Evolutionary conservation across 2,797 vertebrate genomes (phyloP).

Genomic region (Mormyrops boulengeri): DNA sequence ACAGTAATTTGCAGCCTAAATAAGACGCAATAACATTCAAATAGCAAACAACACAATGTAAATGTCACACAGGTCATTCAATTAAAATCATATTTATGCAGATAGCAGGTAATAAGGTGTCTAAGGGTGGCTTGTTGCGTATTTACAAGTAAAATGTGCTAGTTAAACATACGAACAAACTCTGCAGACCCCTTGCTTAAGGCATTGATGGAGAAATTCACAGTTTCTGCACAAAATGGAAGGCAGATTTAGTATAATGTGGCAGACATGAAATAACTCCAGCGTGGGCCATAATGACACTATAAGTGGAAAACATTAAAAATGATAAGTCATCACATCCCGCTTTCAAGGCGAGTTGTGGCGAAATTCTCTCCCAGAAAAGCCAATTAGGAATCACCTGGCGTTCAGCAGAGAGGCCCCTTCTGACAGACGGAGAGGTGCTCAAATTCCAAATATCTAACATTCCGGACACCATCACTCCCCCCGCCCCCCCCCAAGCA

Average conservation of each 20-base stretch:
- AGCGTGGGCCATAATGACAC: neutral
- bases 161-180: neutral
- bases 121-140: neutral
- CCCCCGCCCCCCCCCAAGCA: neutral
- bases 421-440: conserved; percentile 10
- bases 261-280: neutral
- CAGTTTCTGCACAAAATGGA: neutral
- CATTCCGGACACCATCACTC: neutral
- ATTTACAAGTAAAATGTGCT: neutral
- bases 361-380: neutral
- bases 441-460: conserved; percentile 18
- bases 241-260: neutral
- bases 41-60: neutral
- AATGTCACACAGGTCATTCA: neutral
- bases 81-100: neutral
- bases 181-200: neutral
- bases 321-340: neutral
- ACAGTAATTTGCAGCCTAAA: neutral
- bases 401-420: neutral
- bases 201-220: neutral
- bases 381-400: conserved; percentile 17
- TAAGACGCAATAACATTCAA: neutral
- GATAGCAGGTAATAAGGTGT: neutral
- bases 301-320: conserved; percentile 1
- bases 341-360: neutral